Conservation (phyloP, 2,797 vertebrate genomes). For the Arctocebus calabarensis region DNA sequence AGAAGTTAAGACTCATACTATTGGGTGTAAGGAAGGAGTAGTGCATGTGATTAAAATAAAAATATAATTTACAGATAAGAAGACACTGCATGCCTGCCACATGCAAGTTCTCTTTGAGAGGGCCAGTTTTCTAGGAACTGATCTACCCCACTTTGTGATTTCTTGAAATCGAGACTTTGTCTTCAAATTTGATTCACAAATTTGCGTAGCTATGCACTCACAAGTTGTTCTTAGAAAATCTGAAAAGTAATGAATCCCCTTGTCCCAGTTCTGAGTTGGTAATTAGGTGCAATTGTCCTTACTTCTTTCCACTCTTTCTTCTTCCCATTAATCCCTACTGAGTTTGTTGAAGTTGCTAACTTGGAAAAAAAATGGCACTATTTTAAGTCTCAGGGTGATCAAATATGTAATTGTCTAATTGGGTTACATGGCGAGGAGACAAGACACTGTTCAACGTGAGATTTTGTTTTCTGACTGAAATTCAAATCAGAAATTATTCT, state of each 20-base stretch:
- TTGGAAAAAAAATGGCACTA: background rate
- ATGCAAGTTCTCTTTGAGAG: constrained; percentile 15
- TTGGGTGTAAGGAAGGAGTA: background rate
- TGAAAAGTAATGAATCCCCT: constrained; percentile 41
- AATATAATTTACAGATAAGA: constrained; percentile 9
- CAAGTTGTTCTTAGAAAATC: background rate
- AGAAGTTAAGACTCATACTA: background rate
- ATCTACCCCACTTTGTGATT: background rate
- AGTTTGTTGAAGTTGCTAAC: constrained; percentile 6
- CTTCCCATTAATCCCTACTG: constrained; percentile 16
- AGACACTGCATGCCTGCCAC: background rate
- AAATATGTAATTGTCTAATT: constrained; percentile 29
- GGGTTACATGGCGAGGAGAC: background rate
- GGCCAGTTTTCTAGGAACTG: background rate
- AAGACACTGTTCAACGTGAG: background rate
- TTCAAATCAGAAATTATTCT: constrained; percentile 56
- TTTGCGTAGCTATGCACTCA: background rate
- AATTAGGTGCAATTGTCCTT: background rate
- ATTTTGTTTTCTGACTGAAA: constrained; percentile 48
- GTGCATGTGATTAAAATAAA: background rate
- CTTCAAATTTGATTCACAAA: constrained; percentile 33
- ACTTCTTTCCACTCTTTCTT: constrained; percentile 19
- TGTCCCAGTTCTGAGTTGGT: background rate
- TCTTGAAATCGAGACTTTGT: background rate
- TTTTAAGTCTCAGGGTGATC: constrained; percentile 19